phyloP scores from a whole-genome alignment of 2,888 invertebrate genomes.

The Trachelus troglodyta region DNA sequence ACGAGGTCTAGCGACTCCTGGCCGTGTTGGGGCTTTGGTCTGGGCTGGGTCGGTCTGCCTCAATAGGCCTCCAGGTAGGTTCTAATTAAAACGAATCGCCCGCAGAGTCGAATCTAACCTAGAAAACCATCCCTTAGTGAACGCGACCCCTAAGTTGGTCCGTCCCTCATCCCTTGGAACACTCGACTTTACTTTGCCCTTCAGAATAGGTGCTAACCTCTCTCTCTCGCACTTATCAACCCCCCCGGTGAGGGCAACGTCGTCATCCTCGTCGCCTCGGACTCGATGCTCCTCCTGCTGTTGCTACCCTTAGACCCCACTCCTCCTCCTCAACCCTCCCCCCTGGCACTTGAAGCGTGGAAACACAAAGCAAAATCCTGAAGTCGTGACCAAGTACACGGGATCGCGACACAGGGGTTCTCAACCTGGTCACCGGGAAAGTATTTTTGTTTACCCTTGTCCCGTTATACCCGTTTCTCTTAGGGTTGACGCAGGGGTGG shows the following conservation, averaged over 20 bases:
- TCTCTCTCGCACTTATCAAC: too few relatives aligned
- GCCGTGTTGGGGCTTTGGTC: too few relatives aligned
- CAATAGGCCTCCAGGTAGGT: slow-evolving; percentile 25
- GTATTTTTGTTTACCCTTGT: slow-evolving; percentile 1
- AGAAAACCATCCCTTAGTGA: slow-evolving; percentile 33
- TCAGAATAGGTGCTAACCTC: too few relatives aligned
- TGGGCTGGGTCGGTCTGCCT: too few relatives aligned
- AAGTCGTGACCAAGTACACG: slow-evolving; percentile 61
- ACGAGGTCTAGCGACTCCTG: too few relatives aligned
- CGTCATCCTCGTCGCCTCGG: too few relatives aligned
- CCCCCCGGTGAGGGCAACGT: too few relatives aligned
- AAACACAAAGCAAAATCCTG: slow-evolving; percentile 47
- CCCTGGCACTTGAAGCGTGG: slow-evolving; percentile 30
- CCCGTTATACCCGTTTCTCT: neutral
- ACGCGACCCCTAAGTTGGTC: too few relatives aligned
- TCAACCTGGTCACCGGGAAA: slow-evolving; percentile 20
- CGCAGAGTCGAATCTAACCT: slow-evolving; percentile 55
- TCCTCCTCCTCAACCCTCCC: neutral
- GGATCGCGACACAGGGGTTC: slow-evolving; percentile 26
- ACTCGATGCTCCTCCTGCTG: neutral
- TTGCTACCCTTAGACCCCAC: neutral
- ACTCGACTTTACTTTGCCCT: too few relatives aligned
- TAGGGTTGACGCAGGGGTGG: neutral
- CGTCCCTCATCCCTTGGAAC: too few relatives aligned
- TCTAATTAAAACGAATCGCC: slow-evolving; percentile 56